Conservation (phyloP, 2,113 vertebrate species). For the Mus pahari region DNA sequence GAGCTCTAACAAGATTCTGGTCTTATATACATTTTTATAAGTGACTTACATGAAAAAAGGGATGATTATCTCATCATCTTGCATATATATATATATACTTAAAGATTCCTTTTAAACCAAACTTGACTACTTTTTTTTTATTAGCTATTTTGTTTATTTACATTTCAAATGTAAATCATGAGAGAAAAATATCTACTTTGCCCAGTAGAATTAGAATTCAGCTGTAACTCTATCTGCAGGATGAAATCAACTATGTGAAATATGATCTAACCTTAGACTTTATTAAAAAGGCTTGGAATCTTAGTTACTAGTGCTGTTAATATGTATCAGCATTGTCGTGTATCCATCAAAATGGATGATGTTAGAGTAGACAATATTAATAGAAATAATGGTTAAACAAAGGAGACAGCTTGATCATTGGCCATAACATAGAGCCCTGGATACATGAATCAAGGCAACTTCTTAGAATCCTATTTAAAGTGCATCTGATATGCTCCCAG, state of each 20-base stretch:
- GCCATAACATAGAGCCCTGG: background rate
- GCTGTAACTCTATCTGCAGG: background rate
- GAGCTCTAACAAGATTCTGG: slow-evolving; percentile 10
- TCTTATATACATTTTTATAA: background rate
- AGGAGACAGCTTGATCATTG: background rate
- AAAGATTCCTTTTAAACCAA: too few relatives aligned
- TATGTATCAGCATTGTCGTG: background rate
- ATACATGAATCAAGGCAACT: background rate
- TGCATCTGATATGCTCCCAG: background rate
- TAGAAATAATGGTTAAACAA: background rate
- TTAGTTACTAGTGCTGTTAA: slow-evolving; percentile 4
- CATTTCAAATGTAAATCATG: too few relatives aligned
- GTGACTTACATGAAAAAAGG: slow-evolving; percentile 15
- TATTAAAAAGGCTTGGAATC: background rate
- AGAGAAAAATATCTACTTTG: slow-evolving; percentile 19
- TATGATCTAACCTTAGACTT: slow-evolving; percentile 22
- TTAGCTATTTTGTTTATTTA: too few relatives aligned
- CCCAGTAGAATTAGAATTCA: slow-evolving; percentile 24
- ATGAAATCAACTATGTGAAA: slow-evolving; percentile 48
- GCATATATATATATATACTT: too few relatives aligned
- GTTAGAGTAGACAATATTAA: background rate
- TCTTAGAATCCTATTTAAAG: background rate
- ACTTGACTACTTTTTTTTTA: too few relatives aligned
- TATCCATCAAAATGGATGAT: slow-evolving; percentile 13
- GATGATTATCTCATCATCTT: background rate